phyloP scores from a whole-genome alignment of 2,797 vertebrate genomes.

The Sebastiscus albofasciatus region DNA sequence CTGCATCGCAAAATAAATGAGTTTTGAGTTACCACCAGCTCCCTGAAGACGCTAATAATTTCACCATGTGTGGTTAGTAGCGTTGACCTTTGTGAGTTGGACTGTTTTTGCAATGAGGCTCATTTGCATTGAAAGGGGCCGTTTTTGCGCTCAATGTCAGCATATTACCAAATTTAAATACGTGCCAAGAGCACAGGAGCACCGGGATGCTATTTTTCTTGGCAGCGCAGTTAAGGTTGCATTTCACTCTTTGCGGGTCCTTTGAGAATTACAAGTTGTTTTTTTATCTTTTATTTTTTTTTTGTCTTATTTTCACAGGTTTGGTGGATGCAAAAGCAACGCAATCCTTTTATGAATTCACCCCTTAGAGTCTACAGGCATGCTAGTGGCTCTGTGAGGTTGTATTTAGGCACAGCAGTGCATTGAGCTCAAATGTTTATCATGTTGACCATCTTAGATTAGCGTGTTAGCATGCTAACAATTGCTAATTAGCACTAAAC shows the following conservation, averaged over 20 bases:
- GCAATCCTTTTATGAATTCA: background rate
- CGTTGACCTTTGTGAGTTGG: background rate
- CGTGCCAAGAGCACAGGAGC: background rate
- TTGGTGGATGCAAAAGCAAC: background rate
- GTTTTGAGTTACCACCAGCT: background rate
- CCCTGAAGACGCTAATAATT: background rate
- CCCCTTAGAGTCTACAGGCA: background rate
- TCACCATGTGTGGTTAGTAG: background rate
- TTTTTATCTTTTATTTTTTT: accelerated
- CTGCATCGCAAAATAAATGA: too few species aligned
- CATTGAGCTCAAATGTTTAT: background rate
- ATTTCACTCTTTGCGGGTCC: background rate
- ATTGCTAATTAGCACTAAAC: background rate
- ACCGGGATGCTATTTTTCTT: background rate
- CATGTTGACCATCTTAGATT: background rate
- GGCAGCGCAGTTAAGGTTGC: background rate
- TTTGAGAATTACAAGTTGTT: background rate
- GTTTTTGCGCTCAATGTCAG: too few species aligned
- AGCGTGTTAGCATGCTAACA: background rate
- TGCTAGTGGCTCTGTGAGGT: background rate
- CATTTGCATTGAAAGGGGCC: background rate
- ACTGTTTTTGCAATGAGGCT: background rate
- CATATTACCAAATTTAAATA: background rate
- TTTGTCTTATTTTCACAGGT: background rate
- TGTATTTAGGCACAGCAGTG: background rate